Base-by-base conservation (phyloP, 30 jellyfish, hydroid and myxozoan species). In the Pelagia noctiluca region DNA sequence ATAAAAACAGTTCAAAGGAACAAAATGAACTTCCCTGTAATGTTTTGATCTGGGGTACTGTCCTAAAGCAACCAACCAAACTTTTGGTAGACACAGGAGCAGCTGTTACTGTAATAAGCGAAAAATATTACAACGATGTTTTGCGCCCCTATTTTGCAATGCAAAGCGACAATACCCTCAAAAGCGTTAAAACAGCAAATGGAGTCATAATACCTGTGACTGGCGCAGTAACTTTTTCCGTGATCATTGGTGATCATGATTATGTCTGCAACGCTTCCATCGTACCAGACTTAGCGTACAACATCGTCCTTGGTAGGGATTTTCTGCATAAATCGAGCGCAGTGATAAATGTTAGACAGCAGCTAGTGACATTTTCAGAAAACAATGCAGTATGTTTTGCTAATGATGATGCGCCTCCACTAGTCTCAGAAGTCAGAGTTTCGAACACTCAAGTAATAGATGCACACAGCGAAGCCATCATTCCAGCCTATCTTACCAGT, bases 1-100 rank as follows among this genome's bases (percentile, higher is more conserved):
- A n/a, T n/a, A n/a, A n/a, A n/a, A n/a, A n/a, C n/a, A n/a, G n/a
- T n/a, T n/a, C n/a, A n/a, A n/a, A n/a, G n/a, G n/a, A n/a, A n/a
- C n/a, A n/a, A n/a, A n/a, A n/a, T n/a, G n/a, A n/a, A n/a, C n/a
- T n/a, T n/a, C n/a, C n/a, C n/a, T n/a, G n/a, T 5, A 42, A 42
- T 16, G 57, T 42, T 8, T 16, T 42, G 57, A 42, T 42, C 16
- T 42, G 57, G 57, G 57, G 57, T 16, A 42, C 57, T 42, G 71
- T 54, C 21, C 21, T 24, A 10, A 54, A 21, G 10, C 46, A 63
- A 3, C 4, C 24, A 2, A 49, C 29, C 29, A 63, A 63, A 63
- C 48, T 63, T 22, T 33, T 63, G 8, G 48, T 23, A 23, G 76
- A 26, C 0, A 65, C 78, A 4, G 78, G 78, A 4, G 78, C 32